Evolutionary conservation across 2,797 vertebrate species (phyloP).

Genomic region (Meriones psammophilus): DNA sequence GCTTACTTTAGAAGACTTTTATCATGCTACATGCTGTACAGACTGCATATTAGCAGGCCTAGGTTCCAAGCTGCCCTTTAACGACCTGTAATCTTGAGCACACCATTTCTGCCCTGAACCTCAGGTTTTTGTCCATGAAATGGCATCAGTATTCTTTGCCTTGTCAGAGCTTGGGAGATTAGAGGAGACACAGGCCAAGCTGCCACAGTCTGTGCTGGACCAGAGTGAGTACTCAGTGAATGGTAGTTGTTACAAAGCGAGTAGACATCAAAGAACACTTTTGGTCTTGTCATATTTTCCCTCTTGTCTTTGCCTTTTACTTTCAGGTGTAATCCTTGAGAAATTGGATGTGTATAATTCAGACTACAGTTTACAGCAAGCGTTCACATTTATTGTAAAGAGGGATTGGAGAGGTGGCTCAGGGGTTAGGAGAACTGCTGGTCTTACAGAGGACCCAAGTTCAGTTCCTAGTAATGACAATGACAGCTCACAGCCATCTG

Average conservation of each 20-base stretch:
- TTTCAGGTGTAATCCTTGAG: slow-evolving; percentile 28
- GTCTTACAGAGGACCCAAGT: background rate
- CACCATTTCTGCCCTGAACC: background rate
- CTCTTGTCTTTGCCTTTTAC: slow-evolving; percentile 22
- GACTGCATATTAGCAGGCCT: background rate
- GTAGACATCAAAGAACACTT: background rate
- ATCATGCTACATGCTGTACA: background rate
- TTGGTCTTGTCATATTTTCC: background rate
- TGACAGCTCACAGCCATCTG: background rate
- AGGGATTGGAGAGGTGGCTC: background rate
- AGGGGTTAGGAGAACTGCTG: background rate
- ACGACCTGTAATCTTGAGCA: background rate
- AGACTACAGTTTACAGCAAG: background rate
- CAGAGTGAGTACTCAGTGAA: slow-evolving; percentile 7
- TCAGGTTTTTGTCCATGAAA: slow-evolving; percentile 11
- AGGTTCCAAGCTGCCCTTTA: background rate
- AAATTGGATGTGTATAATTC: background rate
- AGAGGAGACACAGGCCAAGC: background rate
- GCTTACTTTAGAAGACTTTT: slow-evolving; percentile 53
- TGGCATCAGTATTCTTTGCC: background rate
- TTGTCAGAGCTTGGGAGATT: background rate
- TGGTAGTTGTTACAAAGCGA: slow-evolving; percentile 1
- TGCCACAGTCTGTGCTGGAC: background rate
- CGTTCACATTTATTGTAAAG: background rate
- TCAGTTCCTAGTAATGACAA: background rate